phyloP scores from a whole-genome alignment of 2,113 vertebrate genomes.

The Myanophis thanlyinensis region DNA sequence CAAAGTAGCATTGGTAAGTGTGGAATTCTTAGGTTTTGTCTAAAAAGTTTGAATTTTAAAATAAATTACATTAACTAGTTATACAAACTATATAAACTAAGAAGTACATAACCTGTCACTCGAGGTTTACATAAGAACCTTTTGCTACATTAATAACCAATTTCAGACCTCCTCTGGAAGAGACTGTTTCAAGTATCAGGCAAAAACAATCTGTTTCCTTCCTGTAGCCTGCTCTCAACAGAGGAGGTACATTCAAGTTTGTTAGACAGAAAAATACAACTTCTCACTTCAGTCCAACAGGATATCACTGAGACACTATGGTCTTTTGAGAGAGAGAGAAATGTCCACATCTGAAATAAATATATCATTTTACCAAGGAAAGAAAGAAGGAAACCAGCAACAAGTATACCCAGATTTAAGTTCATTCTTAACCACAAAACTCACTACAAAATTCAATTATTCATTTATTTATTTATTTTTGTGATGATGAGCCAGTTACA shows the following conservation, averaged over 20 bases:
- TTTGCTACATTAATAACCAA: background rate
- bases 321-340: background rate
- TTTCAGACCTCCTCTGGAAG: background rate
- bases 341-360: background rate
- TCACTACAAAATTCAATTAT: background rate
- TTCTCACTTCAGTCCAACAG: background rate
- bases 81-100: background rate
- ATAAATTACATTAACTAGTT: background rate
- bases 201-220: background rate
- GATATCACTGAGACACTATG: background rate
- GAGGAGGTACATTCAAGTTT: background rate
- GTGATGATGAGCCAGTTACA: background rate
- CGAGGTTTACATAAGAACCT: background rate
- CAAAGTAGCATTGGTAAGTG: background rate
- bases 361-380: background rate
- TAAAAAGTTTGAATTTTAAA: background rate
- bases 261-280: background rate
- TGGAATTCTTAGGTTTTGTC: background rate
- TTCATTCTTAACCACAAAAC: background rate
- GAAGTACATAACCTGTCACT: background rate
- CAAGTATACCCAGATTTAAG: background rate
- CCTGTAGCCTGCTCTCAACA: background rate
- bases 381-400: background rate
- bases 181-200: background rate
- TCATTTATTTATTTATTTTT: background rate